Percentiles rank a stretch among this genome's conserved stretches.
Evolutionary conservation across 2,888 invertebrate genomes (phyloP).

Genomic region (Euclidia mi): DNA sequence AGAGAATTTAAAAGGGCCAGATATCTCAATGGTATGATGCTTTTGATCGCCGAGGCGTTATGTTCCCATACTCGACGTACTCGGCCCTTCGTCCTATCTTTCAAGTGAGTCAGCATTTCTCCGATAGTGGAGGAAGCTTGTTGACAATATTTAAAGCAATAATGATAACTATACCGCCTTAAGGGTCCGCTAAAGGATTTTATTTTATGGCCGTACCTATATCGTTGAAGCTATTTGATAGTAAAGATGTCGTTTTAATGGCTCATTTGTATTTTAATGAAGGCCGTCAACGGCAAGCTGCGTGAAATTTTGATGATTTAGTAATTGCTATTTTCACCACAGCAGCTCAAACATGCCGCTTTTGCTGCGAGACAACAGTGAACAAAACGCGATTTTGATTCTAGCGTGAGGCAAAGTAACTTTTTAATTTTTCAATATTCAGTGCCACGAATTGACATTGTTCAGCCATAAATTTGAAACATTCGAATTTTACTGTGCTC

Average conservation of each 20-base stretch:
- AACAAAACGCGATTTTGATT: too few species aligned
- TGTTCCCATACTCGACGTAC: slow-evolving; percentile 27
- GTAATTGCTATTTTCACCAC: background rate
- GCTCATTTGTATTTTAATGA: slow-evolving; percentile 18
- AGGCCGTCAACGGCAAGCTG: background rate
- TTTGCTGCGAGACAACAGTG: too few species aligned
- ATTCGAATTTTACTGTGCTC: too few species aligned
- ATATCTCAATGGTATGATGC: slow-evolving; percentile 59
- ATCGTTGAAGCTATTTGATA: slow-evolving; percentile 4
- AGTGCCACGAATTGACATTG: too few species aligned
- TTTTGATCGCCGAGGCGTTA: slow-evolving; percentile 77
- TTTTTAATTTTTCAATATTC: too few species aligned
- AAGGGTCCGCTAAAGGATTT: slow-evolving; percentile 7
- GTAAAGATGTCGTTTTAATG: slow-evolving; percentile 19
- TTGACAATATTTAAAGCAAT: slow-evolving; percentile 22
- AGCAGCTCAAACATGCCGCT: too few species aligned
- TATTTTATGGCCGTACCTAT: slow-evolving; percentile 8
- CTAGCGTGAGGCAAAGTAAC: too few species aligned
- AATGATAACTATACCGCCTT: slow-evolving; percentile 7
- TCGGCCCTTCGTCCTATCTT: slow-evolving; percentile 20
- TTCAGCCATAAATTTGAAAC: too few species aligned
- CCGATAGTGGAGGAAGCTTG: slow-evolving; percentile 13
- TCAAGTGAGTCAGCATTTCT: slow-evolving; percentile 19
- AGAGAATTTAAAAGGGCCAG: slow-evolving; percentile 59
- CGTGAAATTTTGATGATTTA: background rate